phyloP scores from a whole-genome alignment of 2,797 vertebrate genomes.

The Gymnopithys bicolor region DNA sequence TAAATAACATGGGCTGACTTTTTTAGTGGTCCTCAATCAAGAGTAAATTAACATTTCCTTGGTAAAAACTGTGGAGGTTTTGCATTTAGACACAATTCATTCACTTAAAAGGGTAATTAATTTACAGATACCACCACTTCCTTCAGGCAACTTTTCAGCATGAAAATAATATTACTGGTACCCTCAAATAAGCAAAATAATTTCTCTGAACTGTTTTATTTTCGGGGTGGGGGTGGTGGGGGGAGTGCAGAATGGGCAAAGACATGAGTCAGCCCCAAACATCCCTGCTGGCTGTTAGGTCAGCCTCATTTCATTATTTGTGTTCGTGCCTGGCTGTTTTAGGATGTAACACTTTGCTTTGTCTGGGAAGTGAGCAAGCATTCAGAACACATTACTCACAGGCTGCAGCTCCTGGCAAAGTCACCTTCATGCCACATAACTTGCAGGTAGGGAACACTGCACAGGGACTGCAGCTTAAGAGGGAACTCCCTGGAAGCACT shows the following conservation, averaged over 20 bases:
- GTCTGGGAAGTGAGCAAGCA: background rate
- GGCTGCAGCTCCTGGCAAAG: conserved; percentile 47
- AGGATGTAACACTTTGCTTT: background rate
- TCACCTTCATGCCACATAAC: conserved; percentile 39
- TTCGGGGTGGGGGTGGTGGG: background rate
- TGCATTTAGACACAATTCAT: background rate
- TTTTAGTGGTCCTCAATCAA: background rate
- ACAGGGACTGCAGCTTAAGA: background rate
- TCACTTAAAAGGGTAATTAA: conserved; percentile 38
- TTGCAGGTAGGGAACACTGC: background rate
- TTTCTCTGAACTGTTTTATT: conserved; percentile 5
- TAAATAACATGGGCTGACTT: background rate
- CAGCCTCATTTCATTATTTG: background rate
- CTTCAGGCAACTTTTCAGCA: conserved; percentile 4
- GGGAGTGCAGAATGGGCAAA: background rate
- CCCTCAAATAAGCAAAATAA: background rate
- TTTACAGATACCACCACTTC: conserved; percentile 32
- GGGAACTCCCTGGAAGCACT: background rate
- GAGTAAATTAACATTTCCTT: background rate
- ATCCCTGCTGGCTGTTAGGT: background rate
- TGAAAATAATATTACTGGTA: background rate
- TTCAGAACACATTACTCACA: conserved; percentile 52
- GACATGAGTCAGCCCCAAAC: conserved; percentile 1
- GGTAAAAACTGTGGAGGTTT: conserved; percentile 1
- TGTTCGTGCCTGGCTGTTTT: background rate